Percentiles rank a stretch among this genome's conserved stretches.
Evolutionary conservation across 2,888 invertebrate species (phyloP).

Genomic region (Stenolophus ochropezus): DNA sequence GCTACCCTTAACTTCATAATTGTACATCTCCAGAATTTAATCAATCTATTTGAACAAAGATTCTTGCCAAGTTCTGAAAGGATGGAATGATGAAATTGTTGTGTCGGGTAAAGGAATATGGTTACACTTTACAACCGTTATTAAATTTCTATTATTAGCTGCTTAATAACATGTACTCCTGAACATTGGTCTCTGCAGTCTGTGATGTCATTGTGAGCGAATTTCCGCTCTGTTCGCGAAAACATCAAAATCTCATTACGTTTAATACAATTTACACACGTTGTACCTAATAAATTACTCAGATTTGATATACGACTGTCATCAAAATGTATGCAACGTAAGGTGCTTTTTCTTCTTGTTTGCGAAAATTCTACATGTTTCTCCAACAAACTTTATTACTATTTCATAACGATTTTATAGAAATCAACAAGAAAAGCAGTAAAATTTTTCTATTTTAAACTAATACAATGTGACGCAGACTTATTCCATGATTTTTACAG

Average conservation of each 20-base stretch:
- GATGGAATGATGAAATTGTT: neutral
- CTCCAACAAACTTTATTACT: too few species aligned
- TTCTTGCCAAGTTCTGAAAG: neutral
- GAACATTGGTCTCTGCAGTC: constrained; percentile 20
- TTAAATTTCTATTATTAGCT: constrained; percentile 30
- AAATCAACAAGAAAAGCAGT: too few species aligned
- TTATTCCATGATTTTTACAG: too few species aligned
- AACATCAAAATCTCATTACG: constrained; percentile 8
- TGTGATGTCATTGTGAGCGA: neutral
- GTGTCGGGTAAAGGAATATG: neutral
- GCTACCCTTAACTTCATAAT: neutral
- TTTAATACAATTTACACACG: neutral
- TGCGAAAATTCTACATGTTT: too few species aligned
- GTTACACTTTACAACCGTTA: constrained; percentile 17
- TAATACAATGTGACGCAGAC: too few species aligned
- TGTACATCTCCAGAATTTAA: neutral
- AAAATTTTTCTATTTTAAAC: too few species aligned
- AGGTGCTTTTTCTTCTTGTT: too few species aligned
- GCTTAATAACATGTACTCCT: constrained; percentile 24
- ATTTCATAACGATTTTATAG: too few species aligned
- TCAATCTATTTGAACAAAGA: neutral
- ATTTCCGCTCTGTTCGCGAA: neutral
- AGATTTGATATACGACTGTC: neutral
- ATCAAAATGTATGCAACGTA: too few species aligned
- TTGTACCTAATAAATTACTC: neutral